phyloP scores from a whole-genome alignment of 2,113 vertebrate species.

The Sula dactylatra region DNA sequence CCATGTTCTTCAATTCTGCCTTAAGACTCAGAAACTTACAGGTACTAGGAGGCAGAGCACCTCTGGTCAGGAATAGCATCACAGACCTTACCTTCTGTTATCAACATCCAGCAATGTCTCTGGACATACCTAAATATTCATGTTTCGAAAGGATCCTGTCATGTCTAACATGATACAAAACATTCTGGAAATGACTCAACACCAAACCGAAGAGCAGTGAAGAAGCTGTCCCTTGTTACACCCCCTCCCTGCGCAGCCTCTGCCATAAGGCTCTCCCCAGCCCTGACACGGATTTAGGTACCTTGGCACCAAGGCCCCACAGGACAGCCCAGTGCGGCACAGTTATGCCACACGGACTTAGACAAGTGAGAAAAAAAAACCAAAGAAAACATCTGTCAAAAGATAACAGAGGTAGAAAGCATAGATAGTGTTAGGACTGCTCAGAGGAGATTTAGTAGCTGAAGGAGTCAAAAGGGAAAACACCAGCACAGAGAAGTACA shows the following conservation, averaged over 20 bases:
- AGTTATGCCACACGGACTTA: neutral
- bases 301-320: neutral
- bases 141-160: neutral
- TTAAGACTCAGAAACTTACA: neutral
- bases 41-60: neutral
- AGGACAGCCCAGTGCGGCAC: neutral
- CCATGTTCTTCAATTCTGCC: neutral
- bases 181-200: neutral
- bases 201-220: neutral
- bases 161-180: neutral
- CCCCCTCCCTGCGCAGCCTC: fast-evolving
- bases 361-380: neutral
- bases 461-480: neutral
- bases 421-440: neutral
- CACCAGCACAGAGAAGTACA: neutral
- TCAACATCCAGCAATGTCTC: neutral
- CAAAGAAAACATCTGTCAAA: neutral
- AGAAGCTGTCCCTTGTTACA: neutral
- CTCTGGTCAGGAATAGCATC: neutral
- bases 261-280: neutral
- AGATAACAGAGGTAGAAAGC: neutral
- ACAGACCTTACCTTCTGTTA: neutral
- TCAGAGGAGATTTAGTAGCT: neutral
- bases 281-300: neutral
- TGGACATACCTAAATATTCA: neutral